Base-by-base conservation (phyloP, 2,113 vertebrate species). In the Monarcha castaneiventris region DNA sequence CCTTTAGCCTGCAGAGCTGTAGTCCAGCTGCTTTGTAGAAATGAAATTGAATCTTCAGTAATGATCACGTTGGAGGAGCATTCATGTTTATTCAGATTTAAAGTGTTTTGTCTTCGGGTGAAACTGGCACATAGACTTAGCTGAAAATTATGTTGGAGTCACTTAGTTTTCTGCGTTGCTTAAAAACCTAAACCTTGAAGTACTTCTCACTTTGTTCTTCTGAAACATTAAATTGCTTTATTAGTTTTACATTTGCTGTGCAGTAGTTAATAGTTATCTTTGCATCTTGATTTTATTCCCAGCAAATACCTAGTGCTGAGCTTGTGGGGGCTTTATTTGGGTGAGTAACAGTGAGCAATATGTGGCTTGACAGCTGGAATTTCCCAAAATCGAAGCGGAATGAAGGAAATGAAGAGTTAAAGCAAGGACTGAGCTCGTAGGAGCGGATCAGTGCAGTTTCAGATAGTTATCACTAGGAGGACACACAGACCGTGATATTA, bases 381-480 rank as follows among this genome's bases (percentile, higher is more conserved):
- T 71, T 23, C 8, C 32, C 6, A 22, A 30, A 79, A 37, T 55
- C 10, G 10, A 44, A 52, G 22, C 0, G 9, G 55, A 83, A 15
- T 37, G 39, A 46, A 63, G 64, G 52, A 37, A 85, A 41, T 41
- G 7, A 80, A 25, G 85, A 79, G 84, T 94, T 89, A 78, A 87
- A 33, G 35, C 11, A 33, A 61, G 68, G 48, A 7, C 8, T n/a
- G 49, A 74, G 71, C 74, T 79, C 5, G 18, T 13, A 49, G 64
- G 48, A 66, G 69, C 5, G 0, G 14, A 35, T 56, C 59, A 71
- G 51, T 97, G 97, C 82, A 97, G 82, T 97, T 96, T 95, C 93
- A 87, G 89, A 73, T 54, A 81, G 48, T 72, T 95, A 84, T 91
- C 97, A 93, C 97, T 97, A 97, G 97, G 90, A 97, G 97, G 97